phyloP scores from a whole-genome alignment of 2,113 vertebrate genomes.

The Scortum barcoo region DNA sequence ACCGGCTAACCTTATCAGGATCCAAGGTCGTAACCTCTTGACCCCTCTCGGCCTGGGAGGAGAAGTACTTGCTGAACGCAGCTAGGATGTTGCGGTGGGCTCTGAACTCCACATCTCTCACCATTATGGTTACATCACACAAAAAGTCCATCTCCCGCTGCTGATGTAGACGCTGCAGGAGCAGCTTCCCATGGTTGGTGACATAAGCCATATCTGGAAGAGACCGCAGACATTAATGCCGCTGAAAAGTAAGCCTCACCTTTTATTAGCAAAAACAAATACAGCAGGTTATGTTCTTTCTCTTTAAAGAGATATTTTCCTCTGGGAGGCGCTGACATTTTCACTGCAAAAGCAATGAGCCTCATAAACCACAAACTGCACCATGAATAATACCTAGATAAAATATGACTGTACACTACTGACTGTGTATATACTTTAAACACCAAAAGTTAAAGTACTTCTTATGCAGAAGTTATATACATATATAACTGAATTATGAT shows the following conservation, averaged over 20 bases:
- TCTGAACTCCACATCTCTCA: conserved; percentile 79
- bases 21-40: conserved; percentile 88
- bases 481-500: too few relatives aligned
- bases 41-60: conserved; percentile 85
- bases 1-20: conserved; percentile 90
- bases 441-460: too few relatives aligned
- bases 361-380: neutral
- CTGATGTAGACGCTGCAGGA: conserved; percentile 76
- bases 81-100: conserved; percentile 94
- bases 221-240: neutral
- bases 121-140: conserved; percentile 79
- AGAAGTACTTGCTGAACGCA: conserved; percentile 95
- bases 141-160: conserved; percentile 81
- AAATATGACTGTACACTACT: too few relatives aligned
- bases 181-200: conserved; percentile 70
- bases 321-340: neutral
- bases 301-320: neutral
- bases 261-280: too few relatives aligned
- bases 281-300: neutral
- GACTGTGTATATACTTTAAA: too few relatives aligned
- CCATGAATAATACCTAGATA: too few relatives aligned
- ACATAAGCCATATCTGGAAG: conserved; percentile 61
- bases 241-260: too few relatives aligned
- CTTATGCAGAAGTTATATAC: too few relatives aligned
- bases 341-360: neutral